Percentiles rank a stretch among this genome's conserved stretches.
phyloP scores from a whole-genome alignment of 2,113 vertebrate species.

The Gallinago jamesoni region DNA sequence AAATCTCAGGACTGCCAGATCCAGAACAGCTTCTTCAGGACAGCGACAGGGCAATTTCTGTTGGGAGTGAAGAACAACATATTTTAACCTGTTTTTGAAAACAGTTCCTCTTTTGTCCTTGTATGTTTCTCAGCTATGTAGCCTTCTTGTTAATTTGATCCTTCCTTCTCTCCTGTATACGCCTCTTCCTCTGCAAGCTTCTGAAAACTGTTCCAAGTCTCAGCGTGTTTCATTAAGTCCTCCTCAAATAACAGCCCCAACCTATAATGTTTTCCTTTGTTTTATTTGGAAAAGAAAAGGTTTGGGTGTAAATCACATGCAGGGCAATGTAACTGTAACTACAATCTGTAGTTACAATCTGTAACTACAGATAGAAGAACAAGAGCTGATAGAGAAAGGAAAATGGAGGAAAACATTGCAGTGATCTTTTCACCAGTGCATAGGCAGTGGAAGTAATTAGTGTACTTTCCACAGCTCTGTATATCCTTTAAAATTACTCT shows the following conservation, averaged over 20 bases:
- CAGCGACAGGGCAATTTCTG: neutral
- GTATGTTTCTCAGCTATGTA: neutral
- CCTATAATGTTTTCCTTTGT: neutral
- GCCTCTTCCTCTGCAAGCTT: neutral
- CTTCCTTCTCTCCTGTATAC: neutral
- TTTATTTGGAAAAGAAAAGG: neutral
- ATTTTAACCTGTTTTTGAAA: neutral
- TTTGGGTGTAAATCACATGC: neutral
- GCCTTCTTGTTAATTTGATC: neutral
- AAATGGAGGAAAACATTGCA: neutral
- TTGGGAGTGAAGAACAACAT: neutral
- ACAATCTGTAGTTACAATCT: neutral
- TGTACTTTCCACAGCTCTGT: neutral
- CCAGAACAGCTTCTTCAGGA: neutral
- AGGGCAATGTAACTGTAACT: neutral
- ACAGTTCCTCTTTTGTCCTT: neutral
- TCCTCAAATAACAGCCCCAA: neutral
- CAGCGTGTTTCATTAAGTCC: neutral
- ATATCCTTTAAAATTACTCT: neutral
- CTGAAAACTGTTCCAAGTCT: neutral
- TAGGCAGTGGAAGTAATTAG: neutral
- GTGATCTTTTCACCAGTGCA: neutral
- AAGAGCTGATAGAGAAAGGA: neutral
- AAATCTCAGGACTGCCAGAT: neutral
- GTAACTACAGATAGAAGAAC: neutral